Evolutionary conservation across 2,113 vertebrate species (phyloP).

Genomic region (Xenopus tropicalis): UCB_Xtro_10.0 CM004450.2:107826001-107826500

Average conservation of each 20-base stretch:
- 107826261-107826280: background rate
- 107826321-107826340: background rate
- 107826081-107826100: no score
- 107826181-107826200: no score
- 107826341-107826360: background rate
- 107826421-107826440: conserved; percentile 18
- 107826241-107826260: background rate
- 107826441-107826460: conserved; percentile 59
- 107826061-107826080: no score
- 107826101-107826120: no score
- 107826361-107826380: background rate
- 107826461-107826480: conserved; percentile 79
- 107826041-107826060: no score
- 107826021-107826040: no score
- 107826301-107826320: conserved; percentile 12
- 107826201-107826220: no score
- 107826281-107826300: background rate
- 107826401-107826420: background rate
- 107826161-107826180: no score
- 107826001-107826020: no score
- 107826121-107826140: no score
- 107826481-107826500: conserved; percentile 83
- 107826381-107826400: no score
- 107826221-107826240: background rate
- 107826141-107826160: no score